Percentiles rank a stretch among this genome's conserved stretches.
phyloP scores from a whole-genome alignment of 2,888 invertebrate species.

The Ptilodon capucinus region DNA sequence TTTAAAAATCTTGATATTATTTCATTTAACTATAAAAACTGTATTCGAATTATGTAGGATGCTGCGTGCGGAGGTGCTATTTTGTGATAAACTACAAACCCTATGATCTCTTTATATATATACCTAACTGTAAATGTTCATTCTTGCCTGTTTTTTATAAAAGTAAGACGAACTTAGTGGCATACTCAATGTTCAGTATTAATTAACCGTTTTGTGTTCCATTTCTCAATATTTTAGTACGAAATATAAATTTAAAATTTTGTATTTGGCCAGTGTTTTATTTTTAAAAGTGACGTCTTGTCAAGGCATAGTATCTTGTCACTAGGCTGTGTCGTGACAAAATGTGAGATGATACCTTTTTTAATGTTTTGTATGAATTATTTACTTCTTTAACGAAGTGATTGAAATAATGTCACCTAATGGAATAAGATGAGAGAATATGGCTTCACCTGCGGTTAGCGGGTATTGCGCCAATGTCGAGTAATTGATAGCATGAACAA shows the following conservation, averaged over 20 bases:
- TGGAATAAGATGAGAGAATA: no score
- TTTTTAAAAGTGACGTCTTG: no score
- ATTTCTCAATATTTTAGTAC: slow-evolving; percentile 52
- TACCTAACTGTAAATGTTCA: slow-evolving; percentile 23
- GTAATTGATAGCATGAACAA: no score
- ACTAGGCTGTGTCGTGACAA: no score
- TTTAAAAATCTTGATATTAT: no score
- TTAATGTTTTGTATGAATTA: no score
- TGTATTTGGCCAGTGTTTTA: background rate
- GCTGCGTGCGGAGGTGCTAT: slow-evolving; percentile 44
- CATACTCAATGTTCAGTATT: slow-evolving; percentile 57
- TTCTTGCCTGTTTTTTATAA: slow-evolving; percentile 54
- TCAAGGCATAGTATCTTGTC: no score
- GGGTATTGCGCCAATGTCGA: no score
- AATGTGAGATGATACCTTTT: no score
- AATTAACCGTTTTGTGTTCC: slow-evolving; percentile 58
- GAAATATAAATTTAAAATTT: slow-evolving; percentile 19
- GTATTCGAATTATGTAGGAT: background rate
- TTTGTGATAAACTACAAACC: slow-evolving; percentile 50
- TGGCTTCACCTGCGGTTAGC: no score
- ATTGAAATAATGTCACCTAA: no score
- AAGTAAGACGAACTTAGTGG: slow-evolving; percentile 52
- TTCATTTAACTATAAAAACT: background rate
- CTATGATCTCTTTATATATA: slow-evolving; percentile 52
- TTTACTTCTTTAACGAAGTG: no score